Conservation (phyloP, 2,113 vertebrate species). For the Engraulis encrasicolus region DNA sequence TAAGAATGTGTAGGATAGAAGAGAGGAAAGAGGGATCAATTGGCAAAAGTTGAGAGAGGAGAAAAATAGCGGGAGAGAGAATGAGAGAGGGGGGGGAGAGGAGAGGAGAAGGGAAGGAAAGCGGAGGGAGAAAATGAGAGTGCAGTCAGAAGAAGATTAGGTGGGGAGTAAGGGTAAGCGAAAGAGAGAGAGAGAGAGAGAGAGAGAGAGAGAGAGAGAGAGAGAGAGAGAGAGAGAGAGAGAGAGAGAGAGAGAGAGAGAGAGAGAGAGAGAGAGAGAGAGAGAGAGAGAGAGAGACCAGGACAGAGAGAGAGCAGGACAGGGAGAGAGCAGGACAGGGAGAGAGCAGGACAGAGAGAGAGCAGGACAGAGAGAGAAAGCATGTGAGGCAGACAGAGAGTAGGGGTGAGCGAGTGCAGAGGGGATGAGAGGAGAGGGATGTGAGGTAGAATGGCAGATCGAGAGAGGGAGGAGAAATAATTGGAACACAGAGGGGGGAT, state of each 20-base stretch:
- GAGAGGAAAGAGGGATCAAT: neutral
- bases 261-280: neutral
- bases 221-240: too few relatives aligned
- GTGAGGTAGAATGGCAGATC: neutral
- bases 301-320: neutral
- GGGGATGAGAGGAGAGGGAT: neutral
- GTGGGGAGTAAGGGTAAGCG: neutral
- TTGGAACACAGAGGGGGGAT: neutral
- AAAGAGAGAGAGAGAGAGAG: too few relatives aligned
- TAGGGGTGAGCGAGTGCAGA: neutral
- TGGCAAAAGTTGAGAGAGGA: neutral
- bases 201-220: too few relatives aligned
- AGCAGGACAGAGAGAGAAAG: neutral
- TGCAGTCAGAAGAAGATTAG: neutral
- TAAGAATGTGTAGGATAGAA: constrained; percentile 54
- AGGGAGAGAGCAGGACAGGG: neutral
- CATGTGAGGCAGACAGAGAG: neutral
- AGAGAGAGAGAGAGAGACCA: neutral
- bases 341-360: neutral
- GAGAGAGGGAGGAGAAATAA: neutral
- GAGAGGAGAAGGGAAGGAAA: neutral
- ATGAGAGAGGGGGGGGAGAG: too few relatives aligned
- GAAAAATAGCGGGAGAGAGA: neutral
- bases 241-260: neutral
- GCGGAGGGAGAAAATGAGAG: neutral